Evolutionary conservation across 2,797 vertebrate species (phyloP), one percentile per base, ranked within the genome.

Genomic region (Gouania willdenowi): DNA sequence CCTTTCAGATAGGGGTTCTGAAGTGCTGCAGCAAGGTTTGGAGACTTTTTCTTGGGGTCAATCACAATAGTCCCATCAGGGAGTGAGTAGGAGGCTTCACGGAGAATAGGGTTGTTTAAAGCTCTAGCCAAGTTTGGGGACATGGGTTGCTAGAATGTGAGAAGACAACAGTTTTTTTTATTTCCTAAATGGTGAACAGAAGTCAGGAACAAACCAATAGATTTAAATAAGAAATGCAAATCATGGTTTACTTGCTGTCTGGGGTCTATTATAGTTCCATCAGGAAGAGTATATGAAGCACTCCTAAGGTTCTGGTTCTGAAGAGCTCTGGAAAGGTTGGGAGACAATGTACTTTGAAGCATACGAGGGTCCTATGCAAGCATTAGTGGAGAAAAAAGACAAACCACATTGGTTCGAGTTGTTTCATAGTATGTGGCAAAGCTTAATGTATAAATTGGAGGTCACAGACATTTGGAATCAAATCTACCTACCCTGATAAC

Each of bases 61-160:
- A 87, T 79, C 39, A 88, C 58, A 48, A 90, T 71, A 21, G 88
- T 87, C 6, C 89, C 89, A 73, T 90, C 83, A 0, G 88, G 87
- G 1, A 90, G 75, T 16, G 84, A 69, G 32, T 86, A 88, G n/a
- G 86, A 88, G 26, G 84, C 83, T 16, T 62, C 68, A 7, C 83
- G 81, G 8, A 90, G 46, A 9, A 60, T 71, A 19, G 79, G 54
- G 38, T 90, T 89, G 43, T 10, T 71, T 4, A 90, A 59, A 5
- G 87, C 88, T 10, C 13, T 77, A 1, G 76, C 72, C 26, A 90
- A 46, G 40, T 88, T 79, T 36, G 88, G 88, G 16, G 87, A 88
- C 12, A 84, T 79, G 2, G 77, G 25, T 40, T 73, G 71, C 79
- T 83, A 6, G 33, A 29, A 41, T 4, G 13, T n/a, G n/a, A n/a